These are phyloP conservation scores for Cassiopea andromeda DNA, from an alignment of 30 jellyfish, hydroid and myxozoan genomes.

Conservation along the genomic window DNA sequence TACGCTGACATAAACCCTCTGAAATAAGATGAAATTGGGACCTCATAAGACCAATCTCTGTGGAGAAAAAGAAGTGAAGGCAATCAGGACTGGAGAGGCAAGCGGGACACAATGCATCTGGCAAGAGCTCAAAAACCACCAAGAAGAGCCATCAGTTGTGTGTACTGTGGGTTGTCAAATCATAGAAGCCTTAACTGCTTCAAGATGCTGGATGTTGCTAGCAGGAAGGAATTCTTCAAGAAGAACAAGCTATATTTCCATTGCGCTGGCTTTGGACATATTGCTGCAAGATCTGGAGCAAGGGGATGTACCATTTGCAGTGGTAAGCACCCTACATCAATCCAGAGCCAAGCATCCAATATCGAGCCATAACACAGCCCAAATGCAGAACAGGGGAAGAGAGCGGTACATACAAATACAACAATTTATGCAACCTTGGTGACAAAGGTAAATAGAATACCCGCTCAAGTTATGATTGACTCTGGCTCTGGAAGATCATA, in stretches of 20 bases:
- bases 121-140: background rate
- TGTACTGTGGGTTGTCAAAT: background rate
- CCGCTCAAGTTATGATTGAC: constrained; percentile 52
- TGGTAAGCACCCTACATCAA: background rate
- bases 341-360: too few relatives aligned
- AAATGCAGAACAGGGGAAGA: constrained; percentile 22
- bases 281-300: constrained; percentile 48
- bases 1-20: constrained; percentile 59
- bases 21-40: background rate
- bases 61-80: background rate
- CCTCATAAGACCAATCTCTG: background rate
- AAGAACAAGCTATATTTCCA: constrained; percentile 64
- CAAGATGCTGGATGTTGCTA: background rate
- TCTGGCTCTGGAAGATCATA: constrained; percentile 51
- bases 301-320: background rate
- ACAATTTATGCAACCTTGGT: constrained; percentile 32
- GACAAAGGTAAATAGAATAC: constrained; percentile 31
- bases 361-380: background rate
- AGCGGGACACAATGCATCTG: constrained; percentile 8
- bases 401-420: constrained; percentile 8
- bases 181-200: background rate
- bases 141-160: background rate
- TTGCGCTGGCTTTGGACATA: constrained; percentile 68
- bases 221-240: background rate
- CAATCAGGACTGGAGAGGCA: background rate